Base-by-base conservation (phyloP, 1,140 invertebrate species). In the Anastrepha ludens region DNA sequence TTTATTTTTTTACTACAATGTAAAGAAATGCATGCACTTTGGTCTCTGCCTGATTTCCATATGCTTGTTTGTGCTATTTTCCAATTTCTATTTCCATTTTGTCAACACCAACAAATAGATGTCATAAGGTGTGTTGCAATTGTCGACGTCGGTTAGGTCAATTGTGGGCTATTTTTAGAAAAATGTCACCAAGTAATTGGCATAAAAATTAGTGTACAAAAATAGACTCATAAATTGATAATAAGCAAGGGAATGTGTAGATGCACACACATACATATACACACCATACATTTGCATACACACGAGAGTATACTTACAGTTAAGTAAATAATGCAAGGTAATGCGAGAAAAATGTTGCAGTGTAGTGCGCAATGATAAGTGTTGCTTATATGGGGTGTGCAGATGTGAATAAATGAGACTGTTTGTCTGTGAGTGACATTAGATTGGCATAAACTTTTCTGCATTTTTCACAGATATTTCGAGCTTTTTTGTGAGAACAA, bases 131-230 rank as follows among this genome's bases (percentile, higher is more conserved):
- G 67, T 44, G 67, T 17, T 1, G 11, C 67, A 74, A 74, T 74
- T 74, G 39, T 8, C 41, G 39, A 3, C 17, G 15, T 17, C n/a
- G 17, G 0, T 74, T 74, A 13, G 67, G 67, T 74, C 67, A 74
- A 74, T 74, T 74, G 39, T 47, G 13, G 0, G 41, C 17, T 74
- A 74, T 74, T 74, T 74, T 74, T 74, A 74, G 67, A 5, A 47
- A 62, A n/a, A 62, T 17, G 9, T 62, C 17, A 62, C 1, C 60
- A 17, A 62, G 60, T 62, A 62, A 62, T 62, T 62, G 60, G 60
- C 60, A n/a, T 17, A 17, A 17, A 62, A 62, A 62, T n/a, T 62
- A 62, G 9, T 62, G 5, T 62, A 62, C 15, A n/a, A 62, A 62
- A 62, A 62, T 62, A 62, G 60, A 62, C 29, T 29, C 29, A 62